Evolutionary conservation across 2,888 invertebrate genomes (phyloP).

Genomic region (Apoda limacodes): DNA sequence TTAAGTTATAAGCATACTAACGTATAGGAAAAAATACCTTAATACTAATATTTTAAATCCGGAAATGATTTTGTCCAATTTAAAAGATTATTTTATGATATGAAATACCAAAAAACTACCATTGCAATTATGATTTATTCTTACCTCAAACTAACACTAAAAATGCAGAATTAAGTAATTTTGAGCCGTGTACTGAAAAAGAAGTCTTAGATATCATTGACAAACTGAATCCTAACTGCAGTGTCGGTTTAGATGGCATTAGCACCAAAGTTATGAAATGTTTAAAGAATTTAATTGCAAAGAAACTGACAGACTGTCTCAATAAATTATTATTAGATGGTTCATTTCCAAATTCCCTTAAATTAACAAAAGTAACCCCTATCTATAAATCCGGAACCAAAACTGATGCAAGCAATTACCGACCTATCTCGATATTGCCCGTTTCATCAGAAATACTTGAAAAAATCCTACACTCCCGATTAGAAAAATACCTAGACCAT

Average conservation of each 20-base stretch:
- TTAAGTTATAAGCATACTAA: no score
- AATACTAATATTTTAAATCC: no score
- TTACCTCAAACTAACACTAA: no score
- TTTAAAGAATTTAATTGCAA: not conserved
- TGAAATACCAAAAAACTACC: no score
- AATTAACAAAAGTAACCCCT: constrained; percentile 3
- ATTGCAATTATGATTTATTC: no score
- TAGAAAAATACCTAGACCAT: not conserved
- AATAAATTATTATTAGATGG: constrained; percentile 6
- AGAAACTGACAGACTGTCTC: constrained; percentile 1
- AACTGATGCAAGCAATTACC: constrained; percentile 6
- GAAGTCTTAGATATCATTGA: constrained; percentile 4
- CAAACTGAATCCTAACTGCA: constrained; percentile 3
- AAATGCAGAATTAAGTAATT: no score
- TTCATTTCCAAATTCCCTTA: constrained; percentile 8
- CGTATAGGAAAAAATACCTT: no score
- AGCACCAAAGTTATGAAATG: constrained; percentile 3
- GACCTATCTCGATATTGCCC: constrained; percentile 9
- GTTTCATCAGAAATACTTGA: constrained; percentile 8
- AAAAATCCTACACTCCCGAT: constrained; percentile 3
- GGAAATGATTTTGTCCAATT: no score
- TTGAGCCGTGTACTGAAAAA: not conserved
- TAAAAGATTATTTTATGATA: not conserved
- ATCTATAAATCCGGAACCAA: constrained; percentile 8
- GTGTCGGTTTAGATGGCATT: constrained; percentile 2